Evolutionary conservation across 2,113 vertebrate species (phyloP).

Genomic region (Neofelis nebulosa): DNA sequence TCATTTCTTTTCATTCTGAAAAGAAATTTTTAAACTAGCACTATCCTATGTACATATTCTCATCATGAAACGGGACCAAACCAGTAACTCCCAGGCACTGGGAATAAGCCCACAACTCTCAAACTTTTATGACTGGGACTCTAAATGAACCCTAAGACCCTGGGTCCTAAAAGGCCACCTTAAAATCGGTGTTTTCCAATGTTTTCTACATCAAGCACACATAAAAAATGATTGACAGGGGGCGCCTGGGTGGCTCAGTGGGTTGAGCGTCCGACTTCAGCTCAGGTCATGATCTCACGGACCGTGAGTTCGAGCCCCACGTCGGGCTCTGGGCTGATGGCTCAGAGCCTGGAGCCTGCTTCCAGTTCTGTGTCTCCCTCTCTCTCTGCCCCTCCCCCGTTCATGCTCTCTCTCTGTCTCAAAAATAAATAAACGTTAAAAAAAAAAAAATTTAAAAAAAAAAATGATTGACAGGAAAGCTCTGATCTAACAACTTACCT

Average conservation of each 20-base stretch:
- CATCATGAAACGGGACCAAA: background rate
- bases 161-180: background rate
- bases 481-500: background rate
- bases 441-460: no score
- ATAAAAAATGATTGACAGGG: background rate
- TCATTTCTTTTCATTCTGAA: background rate
- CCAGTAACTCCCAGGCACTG: background rate
- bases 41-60: background rate
- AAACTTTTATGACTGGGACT: background rate
- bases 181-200: constrained; percentile 14
- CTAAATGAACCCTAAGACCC: background rate
- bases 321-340: no score
- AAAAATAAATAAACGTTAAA: no score
- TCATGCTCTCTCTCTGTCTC: no score
- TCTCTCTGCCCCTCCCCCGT: no score
- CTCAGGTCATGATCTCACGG: no score
- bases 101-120: background rate
- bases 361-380: no score
- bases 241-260: no score
- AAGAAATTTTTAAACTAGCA: constrained; percentile 38
- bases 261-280: no score
- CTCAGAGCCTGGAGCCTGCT: no score
- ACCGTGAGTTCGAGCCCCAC: no score
- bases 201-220: background rate
- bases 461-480: background rate